Conservation (phyloP, 2,113 vertebrate genomes). For the Perccottus glenii region DNA sequence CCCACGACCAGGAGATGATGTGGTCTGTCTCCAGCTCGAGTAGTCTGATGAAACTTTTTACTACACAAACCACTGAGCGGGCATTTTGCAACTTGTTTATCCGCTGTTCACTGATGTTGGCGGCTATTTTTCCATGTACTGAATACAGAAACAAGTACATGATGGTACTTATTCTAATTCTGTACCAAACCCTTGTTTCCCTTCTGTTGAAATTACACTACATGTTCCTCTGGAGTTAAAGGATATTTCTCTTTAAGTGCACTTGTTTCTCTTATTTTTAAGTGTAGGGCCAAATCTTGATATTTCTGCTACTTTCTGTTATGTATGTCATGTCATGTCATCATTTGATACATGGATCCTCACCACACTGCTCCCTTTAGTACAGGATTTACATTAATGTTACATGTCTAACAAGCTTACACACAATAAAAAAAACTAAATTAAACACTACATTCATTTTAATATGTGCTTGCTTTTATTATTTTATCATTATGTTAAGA, state of each 20-base stretch:
- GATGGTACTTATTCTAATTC: slow-evolving; percentile 41
- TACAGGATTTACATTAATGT: slow-evolving; percentile 32
- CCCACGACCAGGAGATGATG: neutral
- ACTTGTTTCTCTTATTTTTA: slow-evolving; percentile 1
- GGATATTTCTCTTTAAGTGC: neutral
- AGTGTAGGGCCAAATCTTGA: neutral
- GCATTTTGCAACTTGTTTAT: neutral
- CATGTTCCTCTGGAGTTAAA: slow-evolving; percentile 13
- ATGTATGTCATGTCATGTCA: neutral
- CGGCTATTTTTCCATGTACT: slow-evolving; percentile 39
- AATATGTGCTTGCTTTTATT: too few species aligned
- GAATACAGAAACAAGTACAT: slow-evolving; percentile 42
- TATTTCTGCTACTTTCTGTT: neutral
- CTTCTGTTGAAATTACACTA: slow-evolving; percentile 4
- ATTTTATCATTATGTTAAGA: slow-evolving; percentile 6
- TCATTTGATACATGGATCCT: slow-evolving; percentile 3
- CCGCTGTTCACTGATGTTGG: neutral
- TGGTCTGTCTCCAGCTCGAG: neutral
- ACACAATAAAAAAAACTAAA: slow-evolving; percentile 50
- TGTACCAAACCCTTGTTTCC: slow-evolving; percentile 32
- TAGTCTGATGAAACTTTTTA: slow-evolving; percentile 21
- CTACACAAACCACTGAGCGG: neutral
- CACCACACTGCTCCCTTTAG: slow-evolving; percentile 14
- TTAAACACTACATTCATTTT: slow-evolving; percentile 9
- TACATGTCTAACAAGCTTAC: slow-evolving; percentile 44